These are phyloP conservation scores for Chymomyza amoena DNA, from an alignment of 2,888 invertebrate species.

Conservation along the genomic window DNA sequence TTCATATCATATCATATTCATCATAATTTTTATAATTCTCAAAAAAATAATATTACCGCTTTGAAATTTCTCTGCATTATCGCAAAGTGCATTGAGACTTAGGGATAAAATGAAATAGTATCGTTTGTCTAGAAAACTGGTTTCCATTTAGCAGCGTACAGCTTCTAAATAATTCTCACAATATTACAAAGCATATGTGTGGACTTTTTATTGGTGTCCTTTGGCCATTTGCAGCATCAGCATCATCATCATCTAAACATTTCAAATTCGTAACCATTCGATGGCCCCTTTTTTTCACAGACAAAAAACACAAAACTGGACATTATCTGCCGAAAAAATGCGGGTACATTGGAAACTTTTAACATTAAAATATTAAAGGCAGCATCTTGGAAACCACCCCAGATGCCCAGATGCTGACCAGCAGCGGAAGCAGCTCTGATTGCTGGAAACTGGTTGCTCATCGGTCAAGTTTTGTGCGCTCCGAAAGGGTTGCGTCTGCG, in stretches of 20 bases:
- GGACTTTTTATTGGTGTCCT: constrained; percentile 69
- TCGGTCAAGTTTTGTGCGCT: constrained; percentile 27
- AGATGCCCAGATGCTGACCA: constrained; percentile 30
- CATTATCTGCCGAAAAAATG: constrained; percentile 68
- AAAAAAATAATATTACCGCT: too few species aligned
- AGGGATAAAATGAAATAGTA: background rate
- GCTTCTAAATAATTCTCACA: background rate
- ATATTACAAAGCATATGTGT: constrained; percentile 24
- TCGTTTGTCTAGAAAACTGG: constrained; percentile 26
- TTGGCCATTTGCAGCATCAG: constrained; percentile 48
- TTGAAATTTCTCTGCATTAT: too few species aligned
- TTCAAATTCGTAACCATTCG: constrained; percentile 11
- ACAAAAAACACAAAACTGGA: constrained; percentile 57
- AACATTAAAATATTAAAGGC: constrained; percentile 48
- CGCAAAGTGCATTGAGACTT: too few species aligned
- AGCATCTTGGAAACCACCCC: constrained; percentile 50
- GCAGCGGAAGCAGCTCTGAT: constrained; percentile 12
- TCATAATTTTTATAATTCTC: too few species aligned
- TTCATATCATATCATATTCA: too few species aligned
- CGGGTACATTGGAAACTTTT: constrained; percentile 49
- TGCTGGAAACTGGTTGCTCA: constrained; percentile 53
- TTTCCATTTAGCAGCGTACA: background rate
- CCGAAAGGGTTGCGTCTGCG: constrained; percentile 33
- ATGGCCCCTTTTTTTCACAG: constrained; percentile 23
- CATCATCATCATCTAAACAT: constrained; percentile 25